phyloP scores from a whole-genome alignment of 2,888 invertebrate genomes.

The Tineola bisselliella region DNA sequence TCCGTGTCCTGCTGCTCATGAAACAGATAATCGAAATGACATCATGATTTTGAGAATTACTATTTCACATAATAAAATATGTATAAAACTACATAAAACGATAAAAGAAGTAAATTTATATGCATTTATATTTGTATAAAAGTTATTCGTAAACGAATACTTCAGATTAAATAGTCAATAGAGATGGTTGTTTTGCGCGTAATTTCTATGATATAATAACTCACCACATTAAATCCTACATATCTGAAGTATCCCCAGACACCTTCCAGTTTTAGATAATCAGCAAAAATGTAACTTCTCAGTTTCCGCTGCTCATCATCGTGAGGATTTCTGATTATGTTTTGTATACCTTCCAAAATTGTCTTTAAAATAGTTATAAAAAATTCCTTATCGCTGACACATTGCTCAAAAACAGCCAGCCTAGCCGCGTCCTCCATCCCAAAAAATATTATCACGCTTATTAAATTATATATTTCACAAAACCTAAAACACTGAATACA shows the following conservation, averaged over 20 bases:
- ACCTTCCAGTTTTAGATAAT: constrained; percentile 28
- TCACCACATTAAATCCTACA: constrained; percentile 46
- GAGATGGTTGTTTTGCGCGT: too few species aligned
- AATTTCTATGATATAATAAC: neutral
- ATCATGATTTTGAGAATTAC: too few species aligned
- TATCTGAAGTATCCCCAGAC: constrained; percentile 49
- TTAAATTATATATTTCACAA: neutral
- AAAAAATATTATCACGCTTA: neutral
- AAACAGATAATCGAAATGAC: too few species aligned
- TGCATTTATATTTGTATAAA: too few species aligned
- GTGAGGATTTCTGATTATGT: constrained; percentile 32
- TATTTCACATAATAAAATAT: too few species aligned
- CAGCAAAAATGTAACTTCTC: constrained; percentile 33
- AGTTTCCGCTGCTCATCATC: constrained; percentile 39
- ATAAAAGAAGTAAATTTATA: too few species aligned
- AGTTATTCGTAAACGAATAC: too few species aligned
- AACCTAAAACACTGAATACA: neutral
- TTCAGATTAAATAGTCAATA: too few species aligned
- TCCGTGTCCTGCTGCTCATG: neutral
- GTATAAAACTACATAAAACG: too few species aligned
- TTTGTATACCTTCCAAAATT: constrained; percentile 31
- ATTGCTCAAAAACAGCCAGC: constrained; percentile 51
- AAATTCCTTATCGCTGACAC: constrained; percentile 32
- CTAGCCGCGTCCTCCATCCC: constrained; percentile 60
- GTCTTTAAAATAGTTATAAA: constrained; percentile 41